A percentile compares a stretch with the other conserved stretches of the same genome.
phyloP scores from a whole-genome alignment of 35 echinoderm and acorn worm genomes.

The Strongylocentrotus purpuratus region DNA sequence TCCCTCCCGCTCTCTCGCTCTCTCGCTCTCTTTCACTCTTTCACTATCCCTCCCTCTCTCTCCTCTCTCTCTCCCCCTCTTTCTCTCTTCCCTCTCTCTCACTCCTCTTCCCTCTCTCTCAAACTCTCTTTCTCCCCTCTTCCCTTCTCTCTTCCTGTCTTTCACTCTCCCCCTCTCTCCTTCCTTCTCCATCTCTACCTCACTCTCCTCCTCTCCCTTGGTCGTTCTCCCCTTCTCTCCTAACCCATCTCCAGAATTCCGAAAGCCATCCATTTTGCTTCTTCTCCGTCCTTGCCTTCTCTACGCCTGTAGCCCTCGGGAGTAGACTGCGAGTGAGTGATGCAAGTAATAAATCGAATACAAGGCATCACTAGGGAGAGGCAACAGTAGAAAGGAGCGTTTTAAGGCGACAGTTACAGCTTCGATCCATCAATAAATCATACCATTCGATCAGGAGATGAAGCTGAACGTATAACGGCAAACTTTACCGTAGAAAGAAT shows the following conservation, averaged over 20 bases:
- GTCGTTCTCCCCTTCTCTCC: background rate
- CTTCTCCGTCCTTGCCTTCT: background rate
- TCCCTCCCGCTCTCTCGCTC: background rate
- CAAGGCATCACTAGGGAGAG: background rate
- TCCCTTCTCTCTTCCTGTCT: background rate
- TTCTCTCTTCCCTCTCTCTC: background rate
- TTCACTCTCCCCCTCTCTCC: background rate
- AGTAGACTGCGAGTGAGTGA: background rate
- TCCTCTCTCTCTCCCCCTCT: background rate
- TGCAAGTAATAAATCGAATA: background rate
- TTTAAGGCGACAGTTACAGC: background rate
- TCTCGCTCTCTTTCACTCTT: background rate
- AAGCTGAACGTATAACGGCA: background rate
- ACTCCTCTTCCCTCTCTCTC: background rate
- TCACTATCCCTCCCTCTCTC: background rate
- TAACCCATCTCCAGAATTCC: background rate
- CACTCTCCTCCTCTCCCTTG: background rate
- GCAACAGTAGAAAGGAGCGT: background rate
- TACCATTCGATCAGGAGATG: background rate
- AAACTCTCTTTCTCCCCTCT: background rate
- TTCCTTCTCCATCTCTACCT: background rate
- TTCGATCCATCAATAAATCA: background rate
- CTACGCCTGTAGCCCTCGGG: background rate
- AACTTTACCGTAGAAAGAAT: background rate
- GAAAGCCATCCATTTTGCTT: background rate